These are phyloP conservation scores for Adelognathus sp. DNA, from an alignment of 2,888 invertebrate genomes.

Conservation along the genomic window DNA sequence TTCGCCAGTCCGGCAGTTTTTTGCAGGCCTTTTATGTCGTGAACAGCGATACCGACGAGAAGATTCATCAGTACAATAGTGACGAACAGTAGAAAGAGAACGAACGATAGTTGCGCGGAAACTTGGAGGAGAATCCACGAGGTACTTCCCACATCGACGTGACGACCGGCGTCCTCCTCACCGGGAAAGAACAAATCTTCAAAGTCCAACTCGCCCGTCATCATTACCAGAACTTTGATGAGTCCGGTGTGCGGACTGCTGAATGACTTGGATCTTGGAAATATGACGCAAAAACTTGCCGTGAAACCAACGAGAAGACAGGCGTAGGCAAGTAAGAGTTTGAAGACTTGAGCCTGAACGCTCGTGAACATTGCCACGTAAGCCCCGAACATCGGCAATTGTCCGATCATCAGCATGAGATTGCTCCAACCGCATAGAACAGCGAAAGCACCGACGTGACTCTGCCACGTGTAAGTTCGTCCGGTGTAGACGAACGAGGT, in stretches of 20 bases:
- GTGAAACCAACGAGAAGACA: constrained; percentile 93
- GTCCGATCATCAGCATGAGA: constrained; percentile 95
- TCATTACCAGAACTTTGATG: constrained; percentile 93
- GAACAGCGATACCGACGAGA: constrained; percentile 93
- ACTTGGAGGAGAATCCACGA: constrained; percentile 87
- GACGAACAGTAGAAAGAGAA: constrained; percentile 90
- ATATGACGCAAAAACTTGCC: constrained; percentile 93
- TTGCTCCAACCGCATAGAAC: constrained; percentile 94
- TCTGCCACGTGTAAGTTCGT: constrained; percentile 91
- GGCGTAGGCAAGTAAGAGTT: constrained; percentile 92
- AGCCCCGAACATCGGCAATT: constrained; percentile 93
- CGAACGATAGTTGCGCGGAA: constrained; percentile 91
- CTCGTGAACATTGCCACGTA: constrained; percentile 96
- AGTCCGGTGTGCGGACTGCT: constrained; percentile 93
- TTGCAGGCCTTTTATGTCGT: constrained; percentile 92
- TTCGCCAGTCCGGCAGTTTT: constrained; percentile 93
- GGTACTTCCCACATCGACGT: constrained; percentile 69
- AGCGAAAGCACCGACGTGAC: constrained; percentile 93
- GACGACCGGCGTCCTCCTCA: constrained; percentile 88
- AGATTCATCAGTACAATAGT: constrained; percentile 94
- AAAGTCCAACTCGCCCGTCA: constrained; percentile 93
- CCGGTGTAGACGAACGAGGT: constrained; percentile 92
- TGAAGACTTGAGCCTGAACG: constrained; percentile 93
- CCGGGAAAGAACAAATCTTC: constrained; percentile 85
- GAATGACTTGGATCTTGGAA: constrained; percentile 91